Percentiles rank a stretch among this genome's conserved stretches.
Conservation (phyloP, 1,140 invertebrate species). For the Coenobita brevimanus region DNA sequence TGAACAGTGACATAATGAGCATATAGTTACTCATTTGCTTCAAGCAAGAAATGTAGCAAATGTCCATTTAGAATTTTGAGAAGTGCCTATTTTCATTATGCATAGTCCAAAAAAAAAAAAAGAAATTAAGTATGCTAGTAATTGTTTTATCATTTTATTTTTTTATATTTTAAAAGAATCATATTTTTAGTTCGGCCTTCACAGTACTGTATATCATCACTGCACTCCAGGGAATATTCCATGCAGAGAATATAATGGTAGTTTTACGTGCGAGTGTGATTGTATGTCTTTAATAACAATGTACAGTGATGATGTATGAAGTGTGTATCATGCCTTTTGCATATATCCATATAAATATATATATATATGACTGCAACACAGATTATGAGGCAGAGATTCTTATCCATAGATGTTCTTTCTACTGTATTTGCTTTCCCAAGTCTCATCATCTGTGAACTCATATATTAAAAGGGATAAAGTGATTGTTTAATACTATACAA, state of each 20-base stretch:
- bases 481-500: constrained; percentile 30
- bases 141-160: constrained; percentile 24
- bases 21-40: constrained; percentile 43
- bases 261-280: constrained; percentile 38
- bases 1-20: constrained; percentile 56
- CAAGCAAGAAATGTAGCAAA: constrained; percentile 42
- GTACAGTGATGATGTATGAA: constrained; percentile 50
- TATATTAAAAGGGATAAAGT: constrained; percentile 53
- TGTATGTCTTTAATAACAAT: constrained; percentile 32
- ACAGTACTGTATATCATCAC: constrained; percentile 56
- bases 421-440: constrained; percentile 16
- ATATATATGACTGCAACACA: constrained; percentile 11
- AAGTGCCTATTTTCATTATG: constrained; percentile 64
- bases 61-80: constrained; percentile 56
- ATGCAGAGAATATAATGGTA: constrained; percentile 42
- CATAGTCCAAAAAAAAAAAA: constrained; percentile 48
- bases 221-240: constrained; percentile 48
- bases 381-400: constrained; percentile 24
- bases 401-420: constrained; percentile 25
- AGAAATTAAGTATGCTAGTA: constrained; percentile 26
- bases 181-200: constrained; percentile 49
- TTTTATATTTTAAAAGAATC: constrained; percentile 16
- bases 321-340: constrained; percentile 54
- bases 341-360: constrained; percentile 27
- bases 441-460: constrained; percentile 50